Evolutionary conservation across 2,888 invertebrate genomes (phyloP).

Genomic region (Hydroisotoma schaefferi): DNA sequence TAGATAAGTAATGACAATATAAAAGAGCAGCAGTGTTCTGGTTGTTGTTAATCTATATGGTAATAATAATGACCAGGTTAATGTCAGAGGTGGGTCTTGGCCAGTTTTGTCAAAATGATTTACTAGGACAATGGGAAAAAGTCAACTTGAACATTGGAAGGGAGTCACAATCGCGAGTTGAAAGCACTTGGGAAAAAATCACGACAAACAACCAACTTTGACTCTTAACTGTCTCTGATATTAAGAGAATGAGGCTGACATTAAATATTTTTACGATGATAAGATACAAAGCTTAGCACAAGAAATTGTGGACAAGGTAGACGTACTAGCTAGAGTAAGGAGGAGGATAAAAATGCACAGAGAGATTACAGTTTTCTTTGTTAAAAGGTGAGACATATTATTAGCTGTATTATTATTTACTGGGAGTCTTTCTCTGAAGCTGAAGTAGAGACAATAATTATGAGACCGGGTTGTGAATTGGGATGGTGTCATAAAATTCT

Average conservation of each 20-base stretch:
- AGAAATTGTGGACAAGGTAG: no score
- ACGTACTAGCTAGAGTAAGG: no score
- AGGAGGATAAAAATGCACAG: background rate
- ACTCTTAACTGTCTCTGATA: no score
- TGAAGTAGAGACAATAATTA: no score
- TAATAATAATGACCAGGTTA: constrained; percentile 7
- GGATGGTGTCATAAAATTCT: no score
- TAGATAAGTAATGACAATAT: background rate
- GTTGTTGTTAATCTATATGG: background rate
- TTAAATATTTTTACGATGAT: no score
- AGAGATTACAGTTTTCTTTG: constrained; percentile 1
- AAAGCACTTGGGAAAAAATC: background rate
- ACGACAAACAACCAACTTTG: no score
- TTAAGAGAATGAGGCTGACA: no score
- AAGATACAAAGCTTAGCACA: no score
- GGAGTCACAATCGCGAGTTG: background rate
- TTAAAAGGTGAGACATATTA: constrained; percentile 13
- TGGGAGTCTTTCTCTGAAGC: no score
- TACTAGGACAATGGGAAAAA: background rate
- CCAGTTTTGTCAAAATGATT: constrained; percentile 1
- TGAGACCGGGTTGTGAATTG: no score
- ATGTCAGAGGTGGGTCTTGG: constrained; percentile 17
- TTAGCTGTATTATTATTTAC: no score
- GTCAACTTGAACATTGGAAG: background rate
- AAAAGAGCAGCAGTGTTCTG: background rate